Evolutionary conservation across 2,888 invertebrate genomes (phyloP).

Genomic region (Linnaemya tessellans): DNA sequence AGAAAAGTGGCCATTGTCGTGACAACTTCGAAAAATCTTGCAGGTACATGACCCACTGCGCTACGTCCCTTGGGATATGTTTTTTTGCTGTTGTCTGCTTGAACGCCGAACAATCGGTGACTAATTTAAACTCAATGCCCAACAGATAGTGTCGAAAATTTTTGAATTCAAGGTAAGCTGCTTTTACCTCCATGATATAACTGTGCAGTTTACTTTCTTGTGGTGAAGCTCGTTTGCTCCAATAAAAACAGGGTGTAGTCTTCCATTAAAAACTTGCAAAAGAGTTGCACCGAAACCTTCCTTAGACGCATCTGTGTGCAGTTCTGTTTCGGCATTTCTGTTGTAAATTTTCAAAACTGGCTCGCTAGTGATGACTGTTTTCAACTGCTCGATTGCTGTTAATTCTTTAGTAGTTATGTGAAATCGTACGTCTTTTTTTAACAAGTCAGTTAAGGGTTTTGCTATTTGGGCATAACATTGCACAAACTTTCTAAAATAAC

Average conservation of each 20-base stretch:
- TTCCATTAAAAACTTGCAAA: slow-evolving; percentile 11
- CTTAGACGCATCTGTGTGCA: not conserved
- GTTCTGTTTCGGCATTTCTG: not conserved
- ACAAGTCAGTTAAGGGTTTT: not conserved
- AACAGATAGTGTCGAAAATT: slow-evolving; percentile 59
- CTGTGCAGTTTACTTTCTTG: slow-evolving; percentile 53
- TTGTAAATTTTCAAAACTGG: not conserved
- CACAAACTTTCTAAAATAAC: slow-evolving; percentile 2
- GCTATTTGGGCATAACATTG: slow-evolving; percentile 1
- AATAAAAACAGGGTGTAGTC: slow-evolving; percentile 27
- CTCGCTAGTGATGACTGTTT: no score
- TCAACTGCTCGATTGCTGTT: no score
- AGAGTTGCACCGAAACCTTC: slow-evolving; percentile 29
- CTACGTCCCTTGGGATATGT: slow-evolving; percentile 71
- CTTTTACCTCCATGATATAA: slow-evolving; percentile 62
- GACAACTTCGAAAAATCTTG: slow-evolving; percentile 71
- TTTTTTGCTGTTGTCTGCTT: slow-evolving; percentile 61
- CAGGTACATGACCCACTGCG: slow-evolving; percentile 73
- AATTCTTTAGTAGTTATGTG: no score
- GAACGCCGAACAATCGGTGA: slow-evolving; percentile 62
- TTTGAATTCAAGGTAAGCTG: slow-evolving; percentile 58
- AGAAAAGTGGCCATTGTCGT: slow-evolving; percentile 64
- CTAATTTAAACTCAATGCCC: slow-evolving; percentile 46
- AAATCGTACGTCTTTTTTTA: not conserved
- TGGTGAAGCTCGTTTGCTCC: slow-evolving; percentile 47